Evolutionary conservation across 2,888 invertebrate genomes (phyloP), one percentile per base, ranked within the genome.

Genomic region (Luperina testacea): DNA sequence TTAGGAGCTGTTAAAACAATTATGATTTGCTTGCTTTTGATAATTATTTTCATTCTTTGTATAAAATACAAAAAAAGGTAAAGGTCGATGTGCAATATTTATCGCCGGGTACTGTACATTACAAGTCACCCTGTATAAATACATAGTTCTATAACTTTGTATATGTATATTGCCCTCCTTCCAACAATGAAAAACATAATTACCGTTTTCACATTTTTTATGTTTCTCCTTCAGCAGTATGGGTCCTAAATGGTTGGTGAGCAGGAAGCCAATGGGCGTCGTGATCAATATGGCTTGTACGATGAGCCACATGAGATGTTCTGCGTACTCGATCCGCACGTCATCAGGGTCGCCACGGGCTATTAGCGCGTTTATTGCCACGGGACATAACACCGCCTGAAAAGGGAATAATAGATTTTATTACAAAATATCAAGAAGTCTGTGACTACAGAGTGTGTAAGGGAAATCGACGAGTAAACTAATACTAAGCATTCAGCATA

Each of bases 331-430:
- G 73, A 92, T 89, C 82, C 94, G 91, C 1, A 86, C 80, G 0
- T 89, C 87, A 57, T 90, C 86, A 7, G 89, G 81, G 8, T 88
- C 84, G 0, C 89, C 90, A 7, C 77, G 83, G 51, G 90, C 80
- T 24, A 96, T 89, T 3, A 97, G 91, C 11, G 95, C 93, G 79
- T 96, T 97, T 57, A 97, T 92, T n/a, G 97, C 97, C 32, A 97
- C 90, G 0, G 97, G 97, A 75, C 97, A 97, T 32, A 97, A 91
- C 1, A 97, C 97, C 24, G 97, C 97, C 97, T 97, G 92, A n/a
- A 95, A 93, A 64, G 11, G 24, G 24, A 64, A 42, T n/a, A 64
- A 17, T 27, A 32, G 27, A 1, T 57, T 24, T 57, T 2, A 38
- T 61, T 67, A 42, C 0, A 59, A 64, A 65, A 45, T 9, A 24